phyloP scores from a whole-genome alignment of 2,888 invertebrate species.

The Neelides folsomi region DNA sequence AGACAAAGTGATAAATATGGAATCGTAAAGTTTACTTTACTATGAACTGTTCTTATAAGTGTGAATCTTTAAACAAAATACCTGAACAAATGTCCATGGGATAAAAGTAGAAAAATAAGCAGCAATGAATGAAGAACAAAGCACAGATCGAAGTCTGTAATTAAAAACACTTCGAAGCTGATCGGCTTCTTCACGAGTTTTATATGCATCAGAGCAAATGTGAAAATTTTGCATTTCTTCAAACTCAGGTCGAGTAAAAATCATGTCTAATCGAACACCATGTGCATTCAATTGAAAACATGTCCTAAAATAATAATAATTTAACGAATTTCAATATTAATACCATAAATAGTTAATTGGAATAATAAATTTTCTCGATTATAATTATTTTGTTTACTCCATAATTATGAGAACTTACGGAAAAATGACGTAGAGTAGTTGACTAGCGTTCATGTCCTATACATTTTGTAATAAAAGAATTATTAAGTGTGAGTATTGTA shows the following conservation, averaged over 20 bases:
- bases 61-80: conserved; percentile 37
- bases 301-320: neutral
- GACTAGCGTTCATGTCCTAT: too few relatives aligned
- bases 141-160: conserved; percentile 69
- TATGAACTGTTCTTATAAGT: conserved; percentile 5
- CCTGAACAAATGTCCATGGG: conserved; percentile 79
- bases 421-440: too few relatives aligned
- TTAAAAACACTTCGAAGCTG: conserved; percentile 75
- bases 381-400: too few relatives aligned
- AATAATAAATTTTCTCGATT: too few relatives aligned
- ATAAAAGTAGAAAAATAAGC: conserved; percentile 81
- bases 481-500: too few relatives aligned
- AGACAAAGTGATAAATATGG: neutral
- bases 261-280: too few relatives aligned
- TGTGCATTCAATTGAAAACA: too few relatives aligned
- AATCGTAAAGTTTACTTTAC: conserved; percentile 1
- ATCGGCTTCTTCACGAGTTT: conserved; percentile 60
- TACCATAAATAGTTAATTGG: too few relatives aligned
- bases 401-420: too few relatives aligned
- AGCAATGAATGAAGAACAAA: conserved; percentile 68
- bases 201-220: conserved; percentile 23
- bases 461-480: too few relatives aligned
- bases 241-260: neutral
- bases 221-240: conserved; percentile 14
- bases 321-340: neutral